Evolutionary conservation across 2,888 invertebrate species (phyloP).

Genomic region (Polia nebulosa): DNA sequence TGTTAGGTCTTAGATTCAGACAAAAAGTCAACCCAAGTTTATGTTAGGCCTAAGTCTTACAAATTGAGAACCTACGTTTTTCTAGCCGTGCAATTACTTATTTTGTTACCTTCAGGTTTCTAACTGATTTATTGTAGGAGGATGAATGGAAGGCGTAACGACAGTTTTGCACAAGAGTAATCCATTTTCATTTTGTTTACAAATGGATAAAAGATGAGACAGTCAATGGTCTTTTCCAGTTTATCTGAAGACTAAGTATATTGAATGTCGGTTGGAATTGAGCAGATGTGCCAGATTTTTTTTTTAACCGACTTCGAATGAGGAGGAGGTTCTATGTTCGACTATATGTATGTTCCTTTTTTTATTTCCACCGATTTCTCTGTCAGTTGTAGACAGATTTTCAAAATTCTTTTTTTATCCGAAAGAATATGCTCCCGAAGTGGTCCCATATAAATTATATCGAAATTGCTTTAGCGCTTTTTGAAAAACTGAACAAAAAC

Average conservation of each 20-base stretch:
- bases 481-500: too few species aligned
- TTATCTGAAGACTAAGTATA: not conserved
- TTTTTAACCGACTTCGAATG: too few species aligned
- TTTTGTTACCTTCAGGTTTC: too few species aligned
- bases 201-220: too few species aligned
- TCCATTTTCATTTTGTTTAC: not conserved
- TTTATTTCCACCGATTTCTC: too few species aligned
- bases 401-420: too few species aligned
- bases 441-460: too few species aligned
- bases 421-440: too few species aligned
- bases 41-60: not conserved
- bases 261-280: not conserved
- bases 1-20: not conserved
- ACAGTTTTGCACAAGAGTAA: not conserved
- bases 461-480: too few species aligned
- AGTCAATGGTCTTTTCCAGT: not conserved
- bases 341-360: too few species aligned
- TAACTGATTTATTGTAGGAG: not conserved
- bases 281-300: not conserved
- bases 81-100: not conserved
- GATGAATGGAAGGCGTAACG: not conserved
- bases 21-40: not conserved
- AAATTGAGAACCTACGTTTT: not conserved
- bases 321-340: too few species aligned
- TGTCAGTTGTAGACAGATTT: too few species aligned